Conservation (phyloP, 2,888 invertebrate species). For the Shargacucullia verbasci region DNA sequence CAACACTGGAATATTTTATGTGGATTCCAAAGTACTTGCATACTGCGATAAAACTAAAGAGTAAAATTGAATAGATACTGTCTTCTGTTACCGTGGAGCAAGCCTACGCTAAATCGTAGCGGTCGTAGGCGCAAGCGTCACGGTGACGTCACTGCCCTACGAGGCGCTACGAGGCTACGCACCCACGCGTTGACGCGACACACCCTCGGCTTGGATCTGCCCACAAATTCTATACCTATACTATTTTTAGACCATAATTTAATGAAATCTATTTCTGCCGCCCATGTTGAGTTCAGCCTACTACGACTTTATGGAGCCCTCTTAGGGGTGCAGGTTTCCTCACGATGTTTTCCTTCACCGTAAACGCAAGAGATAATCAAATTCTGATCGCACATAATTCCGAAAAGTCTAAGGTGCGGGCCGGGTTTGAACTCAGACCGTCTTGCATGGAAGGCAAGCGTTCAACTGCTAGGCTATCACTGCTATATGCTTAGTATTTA, state of each 20-base stretch:
- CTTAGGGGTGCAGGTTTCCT: too few species aligned
- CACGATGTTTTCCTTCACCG: too few species aligned
- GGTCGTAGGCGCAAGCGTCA: constrained; percentile 65
- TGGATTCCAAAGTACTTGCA: background rate
- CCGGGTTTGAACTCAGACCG: too few species aligned
- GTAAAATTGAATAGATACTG: constrained; percentile 28
- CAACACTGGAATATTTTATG: constrained; percentile 10
- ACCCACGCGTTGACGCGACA: constrained; percentile 49
- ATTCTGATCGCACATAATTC: too few species aligned
- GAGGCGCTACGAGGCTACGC: constrained; percentile 65
- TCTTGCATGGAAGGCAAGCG: too few species aligned
- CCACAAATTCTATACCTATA: constrained; percentile 25
- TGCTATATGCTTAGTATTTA: too few species aligned
- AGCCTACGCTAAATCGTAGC: constrained; percentile 67
- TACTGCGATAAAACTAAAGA: constrained; percentile 11
- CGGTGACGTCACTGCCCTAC: constrained; percentile 73
- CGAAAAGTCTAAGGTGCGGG: too few species aligned
- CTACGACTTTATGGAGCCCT: too few species aligned
- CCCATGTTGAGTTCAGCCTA: too few species aligned
- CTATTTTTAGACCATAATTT: constrained; percentile 9
- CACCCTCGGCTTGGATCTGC: constrained; percentile 40
- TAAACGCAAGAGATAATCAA: too few species aligned
- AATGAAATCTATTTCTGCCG: constrained; percentile 24
- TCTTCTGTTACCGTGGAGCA: constrained; percentile 23
- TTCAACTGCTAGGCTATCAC: too few species aligned